Evolutionary conservation across 2,888 invertebrate genomes (phyloP), one percentile per base, ranked within the genome.

Genomic region (Drosophila macrospina): DNA sequence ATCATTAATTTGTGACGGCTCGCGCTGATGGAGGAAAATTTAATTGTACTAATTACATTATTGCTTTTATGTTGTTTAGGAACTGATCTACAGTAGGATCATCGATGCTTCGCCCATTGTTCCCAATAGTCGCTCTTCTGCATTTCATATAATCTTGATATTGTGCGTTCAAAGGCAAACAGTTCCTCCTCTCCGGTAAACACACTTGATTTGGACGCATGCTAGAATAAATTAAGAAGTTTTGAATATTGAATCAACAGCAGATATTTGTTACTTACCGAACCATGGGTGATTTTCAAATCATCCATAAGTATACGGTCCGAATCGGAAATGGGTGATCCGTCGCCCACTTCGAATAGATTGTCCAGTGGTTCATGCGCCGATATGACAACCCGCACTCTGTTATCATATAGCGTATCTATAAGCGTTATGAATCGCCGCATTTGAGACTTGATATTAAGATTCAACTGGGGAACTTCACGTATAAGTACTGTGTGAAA

Each of bases 141-240:
- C 99, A 99, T 99, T 93, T 99, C 98, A 77, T 96, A 95, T 34
- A 99, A 94, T 73, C 99, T 94, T 0, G 99, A 99, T 26, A 98
- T 92, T 20, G 99, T 98, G 6, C 99, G 94, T 87, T 98, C 98
- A 90, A 97, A 98, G 0, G 99, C 99, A 92, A 99, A 99, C 86
- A 98, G 93, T 93, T 99, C 99, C 92, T 99, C 99, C 91, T 98
- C 98, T 0, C 99, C 99, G 0, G 98, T 98, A 89, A 99, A 99
- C 80, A 99, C 96, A 88, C 96, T 98, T 4, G 98, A 96, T 26
- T 45, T 47, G 2, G 64, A 44, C 5, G 28, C 44, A 11, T 51
- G 24, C 44, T 51, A 15, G 1, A 15, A 34, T 11, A 28, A 32
- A n/a, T 32, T n/a, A 1, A 0, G n/a, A 47, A 1, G 7, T 41